Base-by-base conservation (phyloP, 2,797 vertebrate genomes). In the Pagetopsis macropterus region DNA sequence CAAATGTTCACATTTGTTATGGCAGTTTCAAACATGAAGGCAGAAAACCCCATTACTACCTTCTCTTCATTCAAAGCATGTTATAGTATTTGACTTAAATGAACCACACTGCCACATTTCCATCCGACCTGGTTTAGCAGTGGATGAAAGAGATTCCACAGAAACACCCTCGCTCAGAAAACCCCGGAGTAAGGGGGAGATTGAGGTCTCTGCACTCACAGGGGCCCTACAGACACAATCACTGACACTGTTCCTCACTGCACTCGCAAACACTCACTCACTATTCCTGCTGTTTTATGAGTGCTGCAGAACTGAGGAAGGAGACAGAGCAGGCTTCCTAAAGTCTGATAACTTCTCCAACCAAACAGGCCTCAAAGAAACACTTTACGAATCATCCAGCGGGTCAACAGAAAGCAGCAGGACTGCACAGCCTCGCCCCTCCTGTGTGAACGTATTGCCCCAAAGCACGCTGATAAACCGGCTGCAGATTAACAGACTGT, bases 281-380 rank as follows among this genome's bases (percentile, higher is more conserved):
- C 88, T 92, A 84, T 92, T 83, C 75, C 87, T 78, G 86, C 88
- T 92, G 87, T 87, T 93, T 91, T 89, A 85, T 65, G 76, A 67
- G 73, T 12, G 19, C 70, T 76, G 69, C 84, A 81, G 77, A 84
- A 74, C 72, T 56, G 75, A 90, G 70, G 44, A 78, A 64, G 76
- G 87, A 88, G 61, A 85, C 74, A 59, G 60, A 78, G 68, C 87
- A 87, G 87, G 79, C 73, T 82, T 72, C 73, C 68, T 52, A 37
- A 72, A 65, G 44, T 80, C 78, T 82, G 91, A 92, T 93, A 92
- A 86, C 85, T 90, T 93, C 89, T 92, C 79, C 60, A 63, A 70
- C 69, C 70, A 48, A 15, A 43, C 41, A 49, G 66, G 70, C 45
- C 51, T 89, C 83, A 87, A 79, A 86, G 84, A 89, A 58, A 54